These are phyloP conservation scores for Bombyx mori DNA, from an alignment of 1,140 invertebrate genomes.

Conservation along the genomic window DNA sequence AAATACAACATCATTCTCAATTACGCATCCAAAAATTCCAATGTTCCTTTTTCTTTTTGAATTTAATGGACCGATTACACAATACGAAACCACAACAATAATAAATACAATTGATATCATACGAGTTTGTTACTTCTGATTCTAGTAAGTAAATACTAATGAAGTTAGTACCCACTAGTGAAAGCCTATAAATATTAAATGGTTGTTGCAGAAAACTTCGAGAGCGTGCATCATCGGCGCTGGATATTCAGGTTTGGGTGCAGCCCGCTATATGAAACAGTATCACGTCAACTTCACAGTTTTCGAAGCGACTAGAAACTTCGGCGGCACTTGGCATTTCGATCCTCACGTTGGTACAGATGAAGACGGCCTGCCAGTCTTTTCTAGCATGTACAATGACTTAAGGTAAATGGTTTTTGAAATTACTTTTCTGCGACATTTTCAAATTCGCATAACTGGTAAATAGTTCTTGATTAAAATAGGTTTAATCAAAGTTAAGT, in stretches of 20 bases:
- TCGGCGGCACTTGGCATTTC: conserved; percentile 84
- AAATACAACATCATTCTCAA: too few species aligned
- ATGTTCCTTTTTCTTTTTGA: too few species aligned
- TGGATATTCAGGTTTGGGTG: conserved; percentile 50
- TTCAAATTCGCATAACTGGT: too few species aligned
- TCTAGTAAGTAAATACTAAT: too few species aligned
- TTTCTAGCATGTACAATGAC: conserved; percentile 82
- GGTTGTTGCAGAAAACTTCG: not conserved
- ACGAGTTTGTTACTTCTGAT: too few species aligned
- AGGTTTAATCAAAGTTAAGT: too few species aligned
- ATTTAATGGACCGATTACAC: too few species aligned
- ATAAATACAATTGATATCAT: too few species aligned
- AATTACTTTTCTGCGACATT: too few species aligned
- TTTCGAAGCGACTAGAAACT: conserved; percentile 75
- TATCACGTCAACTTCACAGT: conserved; percentile 56
- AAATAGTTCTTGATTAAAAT: too few species aligned
- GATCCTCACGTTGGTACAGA: conserved; percentile 75
- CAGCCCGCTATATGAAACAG: conserved; percentile 44
- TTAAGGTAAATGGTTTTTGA: conserved; percentile 44
- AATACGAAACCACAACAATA: too few species aligned
- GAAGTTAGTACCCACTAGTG: not conserved
- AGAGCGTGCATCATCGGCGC: conserved; percentile 56
- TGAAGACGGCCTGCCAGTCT: conserved; percentile 74
- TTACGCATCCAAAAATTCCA: too few species aligned
- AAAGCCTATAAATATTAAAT: not conserved